These are phyloP conservation scores for Dicrurus megarhynchus DNA, from an alignment of 2,113 vertebrate species.

Conservation along the genomic window DNA sequence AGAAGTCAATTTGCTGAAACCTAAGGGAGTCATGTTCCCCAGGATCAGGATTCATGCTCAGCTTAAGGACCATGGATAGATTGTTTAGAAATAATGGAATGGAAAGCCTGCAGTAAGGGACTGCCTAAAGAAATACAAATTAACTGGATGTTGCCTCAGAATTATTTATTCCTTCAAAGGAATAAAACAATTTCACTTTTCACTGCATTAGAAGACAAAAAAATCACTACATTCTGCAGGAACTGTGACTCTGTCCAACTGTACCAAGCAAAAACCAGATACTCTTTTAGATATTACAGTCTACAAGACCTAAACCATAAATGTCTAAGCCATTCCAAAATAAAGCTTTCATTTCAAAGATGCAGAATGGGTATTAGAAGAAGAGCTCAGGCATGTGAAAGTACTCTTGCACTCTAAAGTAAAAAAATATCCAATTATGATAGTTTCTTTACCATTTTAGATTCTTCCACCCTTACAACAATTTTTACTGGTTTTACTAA, in stretches of 20 bases:
- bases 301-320: neutral
- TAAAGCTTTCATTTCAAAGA: neutral
- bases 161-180: neutral
- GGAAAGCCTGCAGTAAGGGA: neutral
- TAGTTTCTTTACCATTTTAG: neutral
- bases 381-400: neutral
- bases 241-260: neutral
- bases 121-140: neutral
- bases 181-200: neutral
- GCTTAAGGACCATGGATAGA: neutral
- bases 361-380: neutral
- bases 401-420: neutral
- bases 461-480: neutral
- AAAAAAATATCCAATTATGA: neutral
- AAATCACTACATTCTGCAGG: neutral
- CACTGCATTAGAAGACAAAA: neutral
- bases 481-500: neutral
- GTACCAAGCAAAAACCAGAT: neutral
- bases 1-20: neutral
- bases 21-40: neutral
- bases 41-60: neutral
- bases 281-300: neutral
- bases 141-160: neutral
- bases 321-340: neutral
- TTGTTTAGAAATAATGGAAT: neutral